Percentiles rank a stretch among this genome's conserved stretches.
These are phyloP conservation scores for Nesoenas mayeri DNA, from an alignment of 2,113 vertebrate species.

Conservation along the genomic window DNA sequence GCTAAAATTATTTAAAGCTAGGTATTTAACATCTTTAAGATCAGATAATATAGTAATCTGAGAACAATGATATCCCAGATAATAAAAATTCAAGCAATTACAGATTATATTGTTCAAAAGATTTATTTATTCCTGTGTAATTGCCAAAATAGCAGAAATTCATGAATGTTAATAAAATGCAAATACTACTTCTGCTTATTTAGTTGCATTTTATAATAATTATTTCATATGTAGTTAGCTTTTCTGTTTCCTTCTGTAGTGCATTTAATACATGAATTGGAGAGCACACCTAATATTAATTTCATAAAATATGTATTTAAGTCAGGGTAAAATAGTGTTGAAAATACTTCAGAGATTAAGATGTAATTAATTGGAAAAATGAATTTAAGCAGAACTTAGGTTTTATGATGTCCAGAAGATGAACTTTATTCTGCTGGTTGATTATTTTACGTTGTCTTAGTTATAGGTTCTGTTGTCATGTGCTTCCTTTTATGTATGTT, in stretches of 20 bases:
- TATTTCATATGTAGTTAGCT: not conserved
- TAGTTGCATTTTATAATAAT: not conserved
- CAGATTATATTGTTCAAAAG: not conserved
- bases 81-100: not conserved
- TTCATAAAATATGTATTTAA: not conserved
- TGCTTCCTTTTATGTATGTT: not conserved
- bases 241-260: not conserved
- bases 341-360: not conserved
- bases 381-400: not conserved
- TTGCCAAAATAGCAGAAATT: not conserved
- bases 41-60: not conserved
- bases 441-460: not conserved
- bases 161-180: not conserved
- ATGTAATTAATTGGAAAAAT: not conserved
- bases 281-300: not conserved
- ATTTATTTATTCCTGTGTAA: not conserved
- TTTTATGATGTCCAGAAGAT: not conserved
- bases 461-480: not conserved
- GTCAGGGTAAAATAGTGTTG: not conserved
- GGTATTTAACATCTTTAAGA: not conserved
- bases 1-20: not conserved
- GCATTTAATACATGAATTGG: not conserved
- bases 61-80: not conserved
- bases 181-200: not conserved
- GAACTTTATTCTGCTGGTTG: not conserved